phyloP scores from a whole-genome alignment of 2,113 vertebrate genomes.

The Onychorhynchus coronatus region DNA sequence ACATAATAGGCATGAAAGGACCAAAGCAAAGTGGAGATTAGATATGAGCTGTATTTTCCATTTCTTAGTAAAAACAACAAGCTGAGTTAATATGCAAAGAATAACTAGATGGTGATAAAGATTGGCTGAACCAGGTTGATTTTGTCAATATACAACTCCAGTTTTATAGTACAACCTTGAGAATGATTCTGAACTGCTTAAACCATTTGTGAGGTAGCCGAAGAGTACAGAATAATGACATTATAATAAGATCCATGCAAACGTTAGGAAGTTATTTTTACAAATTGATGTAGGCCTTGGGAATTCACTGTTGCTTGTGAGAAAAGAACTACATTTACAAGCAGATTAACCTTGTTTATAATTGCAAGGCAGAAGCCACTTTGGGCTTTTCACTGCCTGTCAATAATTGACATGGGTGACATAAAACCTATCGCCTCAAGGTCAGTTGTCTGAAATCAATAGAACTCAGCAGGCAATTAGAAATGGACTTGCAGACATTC shows the following conservation, averaged over 20 bases:
- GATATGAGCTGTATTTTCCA: neutral
- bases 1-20: neutral
- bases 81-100: neutral
- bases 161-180: neutral
- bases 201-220: neutral
- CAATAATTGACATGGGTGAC: neutral
- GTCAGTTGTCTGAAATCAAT: neutral
- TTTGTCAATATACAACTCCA: neutral
- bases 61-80: neutral
- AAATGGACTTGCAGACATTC: neutral
- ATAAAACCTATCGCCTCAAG: neutral
- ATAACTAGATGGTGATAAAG: neutral
- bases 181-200: neutral
- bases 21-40: neutral
- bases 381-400: neutral
- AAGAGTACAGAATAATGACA: neutral
- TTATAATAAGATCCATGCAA: conserved; percentile 46
- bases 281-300: conserved; percentile 22
- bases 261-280: conserved; percentile 14
- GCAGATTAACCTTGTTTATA: neutral
- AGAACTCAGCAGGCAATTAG: neutral
- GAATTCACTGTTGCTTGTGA: conserved; percentile 26
- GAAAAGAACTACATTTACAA: neutral
- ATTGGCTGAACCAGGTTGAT: neutral
- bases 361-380: neutral